These are phyloP conservation scores for Hypena proboscidalis DNA, from an alignment of 2,888 invertebrate genomes.

Conservation along the genomic window DNA sequence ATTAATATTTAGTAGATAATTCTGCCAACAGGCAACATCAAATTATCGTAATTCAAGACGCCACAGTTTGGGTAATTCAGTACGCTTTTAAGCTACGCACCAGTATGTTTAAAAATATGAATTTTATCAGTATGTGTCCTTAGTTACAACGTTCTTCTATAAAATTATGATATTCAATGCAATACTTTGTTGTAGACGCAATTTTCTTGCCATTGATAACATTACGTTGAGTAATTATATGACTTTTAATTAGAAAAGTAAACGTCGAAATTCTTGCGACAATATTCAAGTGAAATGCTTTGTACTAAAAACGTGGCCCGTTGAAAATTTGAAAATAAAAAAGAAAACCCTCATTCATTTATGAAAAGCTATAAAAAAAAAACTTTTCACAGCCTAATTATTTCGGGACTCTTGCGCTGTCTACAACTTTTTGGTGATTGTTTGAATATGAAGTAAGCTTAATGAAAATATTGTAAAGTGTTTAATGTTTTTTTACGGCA, in stretches of 20 bases:
- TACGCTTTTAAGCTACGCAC: too few relatives aligned
- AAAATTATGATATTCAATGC: constrained; percentile 5
- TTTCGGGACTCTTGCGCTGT: neutral
- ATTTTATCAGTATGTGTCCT: constrained; percentile 5
- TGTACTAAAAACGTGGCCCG: constrained; percentile 18
- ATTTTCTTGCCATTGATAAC: constrained; percentile 22
- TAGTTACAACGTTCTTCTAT: neutral
- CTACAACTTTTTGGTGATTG: neutral
- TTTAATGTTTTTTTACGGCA: constrained; percentile 1
- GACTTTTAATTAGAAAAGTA: constrained; percentile 34
- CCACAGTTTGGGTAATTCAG: too few relatives aligned
- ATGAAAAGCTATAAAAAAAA: constrained; percentile 1
- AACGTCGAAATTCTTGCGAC: constrained; percentile 24
- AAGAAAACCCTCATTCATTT: constrained; percentile 15
- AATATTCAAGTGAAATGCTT: constrained; percentile 30
- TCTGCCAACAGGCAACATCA: too few relatives aligned
- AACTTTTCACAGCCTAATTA: neutral
- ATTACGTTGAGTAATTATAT: constrained; percentile 30
- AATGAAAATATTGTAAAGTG: too few relatives aligned
- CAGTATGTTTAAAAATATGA: too few relatives aligned
- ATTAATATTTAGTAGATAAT: too few relatives aligned
- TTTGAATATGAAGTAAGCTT: neutral
- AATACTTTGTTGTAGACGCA: constrained; percentile 3
- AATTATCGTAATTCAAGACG: too few relatives aligned
- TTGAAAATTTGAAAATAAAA: constrained; percentile 19